Base-by-base conservation (phyloP, 2,113 vertebrate genomes). In the Pelodiscus sinensis region DNA sequence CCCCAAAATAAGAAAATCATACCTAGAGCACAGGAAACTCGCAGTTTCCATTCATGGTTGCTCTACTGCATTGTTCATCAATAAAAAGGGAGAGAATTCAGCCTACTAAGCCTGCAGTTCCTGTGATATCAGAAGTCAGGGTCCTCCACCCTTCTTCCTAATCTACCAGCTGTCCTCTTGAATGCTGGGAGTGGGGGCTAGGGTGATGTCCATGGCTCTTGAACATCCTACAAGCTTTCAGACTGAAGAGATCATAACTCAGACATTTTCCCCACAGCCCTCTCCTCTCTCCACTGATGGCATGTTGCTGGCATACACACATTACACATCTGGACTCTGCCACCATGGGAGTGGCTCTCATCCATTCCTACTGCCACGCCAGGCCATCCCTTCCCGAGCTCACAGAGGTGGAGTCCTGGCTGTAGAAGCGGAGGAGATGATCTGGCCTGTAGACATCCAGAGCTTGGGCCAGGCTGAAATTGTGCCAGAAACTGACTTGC, bases 281-380 rank as follows among this genome's bases (percentile, higher is more conserved):
- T 79, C 4, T 8, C 18, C 18, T 75, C 1, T 12, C 8, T 29
- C 51, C 25, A 84, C 29, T 71, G n/a, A 71, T 18, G 65, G 31
- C 65, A 71, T 8, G n/a, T 21, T 71, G 16, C 65, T 71, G n/a
- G n/a, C 18, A 6, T 19, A 71, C 16, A 68, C 16, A 68, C 65
- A 68, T n/a, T n/a, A 13, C 62, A 68, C 31, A 68, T n/a, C 13
- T 6, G 24, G 29, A 68, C 35, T 21, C 35, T 11, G 35, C 18
- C 8, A 16, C 15, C 31, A 38, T 44, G n/a, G 22, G 9, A 88
- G 24, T 35, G 50, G 5, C 0, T 0, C 8, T 6, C 55, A 8
- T 52, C 25, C 27, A 6, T 27, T 56, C n/a, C 58, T 81, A 0
- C 25, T 21, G 14, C 62, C 73, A 27, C 18, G 24, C 15, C 2